These are phyloP conservation scores for Propsilocerus akamusi DNA, from an alignment of 1,140 invertebrate genomes.

Conservation along the genomic window DNA sequence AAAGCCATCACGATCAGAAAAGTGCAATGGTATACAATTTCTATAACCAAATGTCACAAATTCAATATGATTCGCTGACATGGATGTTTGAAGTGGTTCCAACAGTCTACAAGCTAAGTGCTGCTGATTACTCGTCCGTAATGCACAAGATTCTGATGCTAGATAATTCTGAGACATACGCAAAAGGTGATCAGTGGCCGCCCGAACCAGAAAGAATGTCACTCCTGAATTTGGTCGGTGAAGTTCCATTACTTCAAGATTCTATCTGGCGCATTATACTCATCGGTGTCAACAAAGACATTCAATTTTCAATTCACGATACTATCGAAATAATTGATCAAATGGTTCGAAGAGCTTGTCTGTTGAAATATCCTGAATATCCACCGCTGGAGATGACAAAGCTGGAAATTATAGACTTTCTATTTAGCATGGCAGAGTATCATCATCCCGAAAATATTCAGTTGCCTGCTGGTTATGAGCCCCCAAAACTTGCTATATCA, in stretches of 20 bases:
- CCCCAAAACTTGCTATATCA: conserved; percentile 78
- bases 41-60: conserved; percentile 49
- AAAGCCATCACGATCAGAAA: conserved; percentile 17
- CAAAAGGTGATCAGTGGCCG: conserved; percentile 87
- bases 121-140: conserved; percentile 55
- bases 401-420: conserved; percentile 68
- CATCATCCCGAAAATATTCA: conserved; percentile 84
- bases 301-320: conserved; percentile 61
- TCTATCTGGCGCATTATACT: conserved; percentile 62
- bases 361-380: conserved; percentile 43
- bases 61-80: conserved; percentile 61
- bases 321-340: conserved; percentile 71
- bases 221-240: conserved; percentile 63
- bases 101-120: conserved; percentile 49
- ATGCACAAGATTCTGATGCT: conserved; percentile 76
- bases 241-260: conserved; percentile 72
- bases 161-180: conserved; percentile 71
- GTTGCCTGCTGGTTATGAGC: conserved; percentile 63
- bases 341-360: conserved; percentile 64
- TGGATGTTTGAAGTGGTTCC: conserved; percentile 74
- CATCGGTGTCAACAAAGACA: conserved; percentile 71
- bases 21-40: conserved; percentile 28
- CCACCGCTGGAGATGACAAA: conserved; percentile 56
- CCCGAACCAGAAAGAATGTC: conserved; percentile 64
- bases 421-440: conserved; percentile 81